Percentiles rank a stretch among this genome's conserved stretches.
phyloP scores from a whole-genome alignment of 92 coral and sea anemone species.

The Bergia puertoricense region DNA sequence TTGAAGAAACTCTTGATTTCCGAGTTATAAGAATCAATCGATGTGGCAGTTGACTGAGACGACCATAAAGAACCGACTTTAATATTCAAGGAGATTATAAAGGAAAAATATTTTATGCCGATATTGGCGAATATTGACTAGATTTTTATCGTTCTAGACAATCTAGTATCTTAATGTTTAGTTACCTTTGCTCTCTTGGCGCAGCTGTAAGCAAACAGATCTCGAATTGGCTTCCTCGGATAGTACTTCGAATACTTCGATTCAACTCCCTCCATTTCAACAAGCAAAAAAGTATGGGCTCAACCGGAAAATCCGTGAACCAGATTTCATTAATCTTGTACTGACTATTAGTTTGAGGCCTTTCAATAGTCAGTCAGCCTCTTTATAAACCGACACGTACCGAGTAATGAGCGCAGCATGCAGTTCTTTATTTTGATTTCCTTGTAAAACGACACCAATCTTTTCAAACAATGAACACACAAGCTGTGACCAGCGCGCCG shows the following conservation, averaged over 20 bases:
- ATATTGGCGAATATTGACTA: neutral
- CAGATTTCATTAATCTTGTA: neutral
- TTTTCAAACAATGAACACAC: neutral
- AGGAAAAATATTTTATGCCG: neutral
- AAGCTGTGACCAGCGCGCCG: neutral
- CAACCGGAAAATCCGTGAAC: neutral
- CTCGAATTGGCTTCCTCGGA: conserved; percentile 22
- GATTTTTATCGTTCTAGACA: neutral
- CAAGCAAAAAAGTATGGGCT: neutral
- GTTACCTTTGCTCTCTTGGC: conserved; percentile 23
- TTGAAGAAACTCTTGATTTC: neutral
- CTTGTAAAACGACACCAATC: neutral
- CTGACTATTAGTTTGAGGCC: neutral
- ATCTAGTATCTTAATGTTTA: neutral
- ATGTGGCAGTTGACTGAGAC: neutral
- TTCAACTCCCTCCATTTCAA: neutral
- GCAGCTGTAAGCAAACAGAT: neutral
- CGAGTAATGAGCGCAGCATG: neutral
- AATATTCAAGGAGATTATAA: neutral
- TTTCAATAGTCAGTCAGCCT: neutral
- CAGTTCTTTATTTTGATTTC: neutral
- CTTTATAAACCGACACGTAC: neutral
- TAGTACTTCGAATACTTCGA: neutral
- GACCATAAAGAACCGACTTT: neutral
- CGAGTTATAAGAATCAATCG: neutral